Evolutionary conservation across 2,797 vertebrate species (phyloP).

Genomic region (Pachyuromys duprasi): DNA sequence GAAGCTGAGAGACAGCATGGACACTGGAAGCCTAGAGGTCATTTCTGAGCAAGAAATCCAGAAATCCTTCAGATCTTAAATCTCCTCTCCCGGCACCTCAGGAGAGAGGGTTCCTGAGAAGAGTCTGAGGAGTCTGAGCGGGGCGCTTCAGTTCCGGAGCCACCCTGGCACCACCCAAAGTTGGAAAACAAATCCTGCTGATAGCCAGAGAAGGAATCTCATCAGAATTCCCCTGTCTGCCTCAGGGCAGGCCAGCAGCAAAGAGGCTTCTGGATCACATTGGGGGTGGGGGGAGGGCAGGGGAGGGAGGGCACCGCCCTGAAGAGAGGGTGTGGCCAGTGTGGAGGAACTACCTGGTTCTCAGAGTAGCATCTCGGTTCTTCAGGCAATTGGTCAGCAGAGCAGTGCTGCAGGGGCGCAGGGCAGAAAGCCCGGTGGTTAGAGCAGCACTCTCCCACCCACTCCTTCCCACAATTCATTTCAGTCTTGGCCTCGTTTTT

Average conservation of each 20-base stretch:
- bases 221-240: neutral
- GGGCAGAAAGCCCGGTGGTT: neutral
- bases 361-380: neutral
- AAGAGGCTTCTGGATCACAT: neutral
- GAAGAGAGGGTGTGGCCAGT: neutral
- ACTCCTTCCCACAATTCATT: neutral
- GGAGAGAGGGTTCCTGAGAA: neutral
- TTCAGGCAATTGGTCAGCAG: neutral
- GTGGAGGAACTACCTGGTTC: neutral
- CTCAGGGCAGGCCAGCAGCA: neutral
- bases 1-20: neutral
- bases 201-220: neutral
- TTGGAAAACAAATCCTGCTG: neutral
- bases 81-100: neutral
- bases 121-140: too few relatives aligned
- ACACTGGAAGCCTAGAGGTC: neutral
- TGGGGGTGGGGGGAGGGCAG: too few relatives aligned
- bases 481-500: neutral
- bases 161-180: neutral
- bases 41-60: conserved; percentile 18
- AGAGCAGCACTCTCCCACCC: neutral
- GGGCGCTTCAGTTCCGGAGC: neutral
- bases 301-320: neutral
- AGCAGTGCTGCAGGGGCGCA: fast-evolving
- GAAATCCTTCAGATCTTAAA: neutral